A percentile compares a stretch with the other conserved stretches of the same genome.
Conservation (phyloP, 2,888 invertebrate species). For the Diarsia mendica region DNA sequence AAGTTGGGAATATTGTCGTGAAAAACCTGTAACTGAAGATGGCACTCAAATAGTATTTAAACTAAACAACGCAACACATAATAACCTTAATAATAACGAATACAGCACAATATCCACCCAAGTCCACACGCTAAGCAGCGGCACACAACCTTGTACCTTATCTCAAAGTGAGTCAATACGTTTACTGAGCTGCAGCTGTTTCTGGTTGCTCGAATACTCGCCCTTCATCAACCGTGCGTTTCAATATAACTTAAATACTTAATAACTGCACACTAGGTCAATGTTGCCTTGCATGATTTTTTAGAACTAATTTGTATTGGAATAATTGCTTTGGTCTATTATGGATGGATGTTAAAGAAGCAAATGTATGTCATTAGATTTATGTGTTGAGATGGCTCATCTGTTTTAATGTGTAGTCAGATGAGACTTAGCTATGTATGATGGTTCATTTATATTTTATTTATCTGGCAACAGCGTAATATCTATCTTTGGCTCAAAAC, state of each 20-base stretch:
- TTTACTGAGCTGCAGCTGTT: conserved; percentile 67
- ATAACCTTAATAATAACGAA: conserved; percentile 17
- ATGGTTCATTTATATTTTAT: background rate
- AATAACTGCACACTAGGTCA: conserved; percentile 73
- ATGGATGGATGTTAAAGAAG: conserved; percentile 21
- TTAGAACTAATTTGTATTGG: conserved; percentile 52
- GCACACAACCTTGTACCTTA: conserved; percentile 80
- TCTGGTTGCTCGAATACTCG: conserved; percentile 71
- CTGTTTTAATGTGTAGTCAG: background rate
- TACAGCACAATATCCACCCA: conserved; percentile 33
- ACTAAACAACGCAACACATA: background rate
- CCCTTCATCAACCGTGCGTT: conserved; percentile 80
- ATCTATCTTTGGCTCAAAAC: background rate
- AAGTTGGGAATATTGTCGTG: background rate
- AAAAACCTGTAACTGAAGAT: background rate
- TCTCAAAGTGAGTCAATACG: conserved; percentile 82
- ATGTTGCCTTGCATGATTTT: conserved; percentile 64
- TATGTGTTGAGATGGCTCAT: conserved; percentile 20
- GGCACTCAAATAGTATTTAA: background rate
- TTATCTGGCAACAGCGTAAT: background rate
- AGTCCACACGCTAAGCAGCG: conserved; percentile 60
- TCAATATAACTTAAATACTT: conserved; percentile 76
- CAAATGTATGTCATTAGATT: conserved; percentile 38
- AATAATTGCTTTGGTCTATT: conserved; percentile 50
- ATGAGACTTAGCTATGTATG: background rate